Percentiles rank a stretch among this genome's conserved stretches.
These are phyloP conservation scores for Zingel zingel DNA, from an alignment of 2,113 vertebrate species.

Conservation along the genomic window DNA sequence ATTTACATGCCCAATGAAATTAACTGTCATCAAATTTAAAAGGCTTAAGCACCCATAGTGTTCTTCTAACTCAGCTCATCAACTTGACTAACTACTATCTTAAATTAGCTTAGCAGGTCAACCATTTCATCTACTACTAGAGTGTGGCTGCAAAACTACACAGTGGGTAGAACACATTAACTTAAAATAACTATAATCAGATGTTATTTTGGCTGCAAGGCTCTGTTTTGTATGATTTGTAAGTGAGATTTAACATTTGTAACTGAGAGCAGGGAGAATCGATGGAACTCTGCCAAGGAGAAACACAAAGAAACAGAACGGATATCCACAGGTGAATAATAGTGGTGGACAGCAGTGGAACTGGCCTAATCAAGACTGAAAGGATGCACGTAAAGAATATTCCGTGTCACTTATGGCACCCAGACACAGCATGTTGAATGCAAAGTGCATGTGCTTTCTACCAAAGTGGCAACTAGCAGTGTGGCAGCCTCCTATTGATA, in stretches of 20 bases:
- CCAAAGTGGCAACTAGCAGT: constrained; percentile 8
- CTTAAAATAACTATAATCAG: not conserved
- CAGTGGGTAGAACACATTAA: not conserved
- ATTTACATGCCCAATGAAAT: not conserved
- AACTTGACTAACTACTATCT: no score
- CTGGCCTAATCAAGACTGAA: not conserved
- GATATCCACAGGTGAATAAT: constrained; percentile 1
- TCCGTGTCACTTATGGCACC: not conserved
- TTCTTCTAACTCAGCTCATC: no score
- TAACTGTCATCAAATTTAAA: not conserved
- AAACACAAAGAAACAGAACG: not conserved
- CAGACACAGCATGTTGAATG: not conserved
- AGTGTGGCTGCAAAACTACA: not conserved
- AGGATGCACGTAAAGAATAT: not conserved
- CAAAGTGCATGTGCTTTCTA: constrained; percentile 7
- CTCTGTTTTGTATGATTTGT: not conserved
- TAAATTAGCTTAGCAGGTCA: constrained; percentile 15
- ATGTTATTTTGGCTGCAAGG: not conserved
- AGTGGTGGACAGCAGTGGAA: not conserved
- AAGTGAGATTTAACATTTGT: not conserved
- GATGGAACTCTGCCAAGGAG: not conserved
- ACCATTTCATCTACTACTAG: not conserved
- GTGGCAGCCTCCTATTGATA: not conserved
- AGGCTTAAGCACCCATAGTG: not conserved
- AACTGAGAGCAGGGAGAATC: not conserved